Evolutionary conservation across 2,797 vertebrate genomes (phyloP).

Genomic region (Anolis apletophallus): DNA sequence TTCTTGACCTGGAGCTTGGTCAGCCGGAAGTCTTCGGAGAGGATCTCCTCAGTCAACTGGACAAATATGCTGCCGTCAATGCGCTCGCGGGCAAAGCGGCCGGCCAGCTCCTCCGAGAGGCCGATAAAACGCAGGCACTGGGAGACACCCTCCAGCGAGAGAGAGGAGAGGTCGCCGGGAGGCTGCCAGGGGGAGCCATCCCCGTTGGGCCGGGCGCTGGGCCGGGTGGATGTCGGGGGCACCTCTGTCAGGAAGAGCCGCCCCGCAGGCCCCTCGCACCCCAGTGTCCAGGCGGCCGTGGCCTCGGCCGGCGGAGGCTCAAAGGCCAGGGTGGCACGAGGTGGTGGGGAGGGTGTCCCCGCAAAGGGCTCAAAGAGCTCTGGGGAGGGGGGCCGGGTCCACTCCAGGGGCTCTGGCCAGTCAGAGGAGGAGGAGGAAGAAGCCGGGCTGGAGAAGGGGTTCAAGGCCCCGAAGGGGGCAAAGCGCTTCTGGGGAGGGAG

Average conservation of each 20-base stretch:
- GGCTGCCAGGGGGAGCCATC: conserved; percentile 86
- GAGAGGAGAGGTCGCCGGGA: conserved; percentile 88
- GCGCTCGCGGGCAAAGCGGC: conserved; percentile 91
- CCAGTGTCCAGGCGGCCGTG: conserved; percentile 62
- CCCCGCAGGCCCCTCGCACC: neutral
- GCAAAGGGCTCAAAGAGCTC: conserved; percentile 74
- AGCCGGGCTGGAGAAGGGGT: conserved; percentile 86
- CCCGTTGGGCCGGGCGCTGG: conserved; percentile 63
- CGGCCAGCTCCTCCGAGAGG: conserved; percentile 92
- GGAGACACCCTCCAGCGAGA: conserved; percentile 95
- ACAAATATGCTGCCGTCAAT: conserved; percentile 97
- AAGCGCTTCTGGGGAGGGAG: conserved; percentile 89
- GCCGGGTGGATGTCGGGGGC: conserved; percentile 64
- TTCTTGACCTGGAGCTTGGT: conserved; percentile 98
- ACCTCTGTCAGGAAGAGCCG: conserved; percentile 72
- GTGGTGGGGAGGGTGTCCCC: conserved; percentile 75
- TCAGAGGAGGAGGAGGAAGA: conserved; percentile 67
- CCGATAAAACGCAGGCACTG: conserved; percentile 95
- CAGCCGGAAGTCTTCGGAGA: conserved; percentile 95
- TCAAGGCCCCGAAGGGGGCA: conserved; percentile 91
- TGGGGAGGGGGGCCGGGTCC: conserved; percentile 53
- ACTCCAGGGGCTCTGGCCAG: conserved; percentile 74
- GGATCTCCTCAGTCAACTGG: conserved; percentile 96
- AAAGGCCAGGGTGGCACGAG: conserved; percentile 73
- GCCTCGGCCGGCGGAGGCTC: conserved; percentile 74